phyloP scores from a whole-genome alignment of 2,113 vertebrate genomes.

The Pseudorasbora parva region DNA sequence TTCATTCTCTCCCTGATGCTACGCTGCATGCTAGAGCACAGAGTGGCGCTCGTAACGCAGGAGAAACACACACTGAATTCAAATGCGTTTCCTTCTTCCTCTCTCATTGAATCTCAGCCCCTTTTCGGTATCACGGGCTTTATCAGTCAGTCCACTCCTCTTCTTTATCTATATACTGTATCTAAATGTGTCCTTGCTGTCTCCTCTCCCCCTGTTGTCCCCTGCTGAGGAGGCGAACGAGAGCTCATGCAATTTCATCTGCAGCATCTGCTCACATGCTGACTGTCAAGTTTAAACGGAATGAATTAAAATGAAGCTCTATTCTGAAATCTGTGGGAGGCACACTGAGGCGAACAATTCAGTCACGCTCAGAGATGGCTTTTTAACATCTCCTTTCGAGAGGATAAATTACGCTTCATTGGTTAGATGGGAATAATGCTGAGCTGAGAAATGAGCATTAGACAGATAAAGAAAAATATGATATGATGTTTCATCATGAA shows the following conservation, averaged over 20 bases:
- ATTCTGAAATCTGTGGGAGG: conserved; percentile 2
- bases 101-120: conserved; percentile 29
- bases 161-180: conserved; percentile 39
- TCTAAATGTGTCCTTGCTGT: conserved; percentile 49
- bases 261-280: conserved; percentile 33
- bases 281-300: conserved; percentile 46
- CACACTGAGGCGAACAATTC: background rate
- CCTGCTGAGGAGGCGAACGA: conserved; percentile 27
- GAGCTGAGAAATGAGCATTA: background rate
- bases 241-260: conserved; percentile 32
- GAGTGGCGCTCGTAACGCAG: conserved; percentile 67
- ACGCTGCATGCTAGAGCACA: conserved; percentile 66
- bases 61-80: conserved; percentile 76
- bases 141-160: conserved; percentile 43
- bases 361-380: background rate
- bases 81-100: conserved; percentile 68
- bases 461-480: background rate
- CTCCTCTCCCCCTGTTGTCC: conserved; percentile 41
- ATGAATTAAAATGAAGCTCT: conserved; percentile 52
- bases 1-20: conserved; percentile 60
- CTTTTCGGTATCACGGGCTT: conserved; percentile 36
- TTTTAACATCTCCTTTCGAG: conserved; percentile 1
- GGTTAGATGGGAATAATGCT: conserved; percentile 19
- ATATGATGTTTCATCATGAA: background rate
- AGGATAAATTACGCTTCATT: background rate